Percentiles rank a stretch among this genome's conserved stretches.
Conservation (phyloP, 2,888 invertebrate species). For the Candidula unifasciata region DNA sequence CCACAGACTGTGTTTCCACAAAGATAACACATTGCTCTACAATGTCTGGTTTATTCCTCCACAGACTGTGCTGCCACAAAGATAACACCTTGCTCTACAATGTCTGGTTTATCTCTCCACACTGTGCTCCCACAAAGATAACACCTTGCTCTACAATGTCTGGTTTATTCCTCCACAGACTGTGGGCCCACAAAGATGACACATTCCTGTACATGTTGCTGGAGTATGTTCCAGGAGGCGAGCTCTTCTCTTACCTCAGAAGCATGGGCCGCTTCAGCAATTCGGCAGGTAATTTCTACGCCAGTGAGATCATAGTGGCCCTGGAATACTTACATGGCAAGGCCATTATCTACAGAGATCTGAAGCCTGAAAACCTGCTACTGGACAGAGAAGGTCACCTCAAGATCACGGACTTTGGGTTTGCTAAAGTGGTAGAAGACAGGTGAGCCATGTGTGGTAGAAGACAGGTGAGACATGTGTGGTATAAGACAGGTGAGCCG, state of each 20-base stretch:
- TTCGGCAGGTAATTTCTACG: constrained; percentile 92
- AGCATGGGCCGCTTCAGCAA: constrained; percentile 90
- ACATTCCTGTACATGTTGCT: constrained; percentile 96
- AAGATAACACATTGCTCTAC: no score
- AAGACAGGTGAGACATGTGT: neutral
- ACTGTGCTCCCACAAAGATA: constrained; percentile 85
- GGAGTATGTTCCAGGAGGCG: constrained; percentile 96
- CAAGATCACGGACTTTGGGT: constrained; percentile 98
- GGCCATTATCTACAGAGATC: constrained; percentile 77
- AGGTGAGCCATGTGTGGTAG: constrained; percentile 79
- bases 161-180: no score
- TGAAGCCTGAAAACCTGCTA: constrained; percentile 88
- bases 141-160: no score
- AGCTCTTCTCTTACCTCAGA: constrained; percentile 95
- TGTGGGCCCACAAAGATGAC: constrained; percentile 87
- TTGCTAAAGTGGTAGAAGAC: constrained; percentile 95
- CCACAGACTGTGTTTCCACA: no score
- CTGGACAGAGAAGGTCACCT: constrained; percentile 95
- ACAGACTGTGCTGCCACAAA: no score
- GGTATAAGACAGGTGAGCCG: neutral
- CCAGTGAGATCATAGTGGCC: constrained; percentile 94
- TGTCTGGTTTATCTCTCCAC: no score
- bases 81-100: no score
- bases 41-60: no score
- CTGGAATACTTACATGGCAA: constrained; percentile 94